Evolutionary conservation across 2,113 vertebrate genomes (phyloP), one percentile per base, ranked within the genome.

Genomic region (Oreotrochilus melanogaster): DNA sequence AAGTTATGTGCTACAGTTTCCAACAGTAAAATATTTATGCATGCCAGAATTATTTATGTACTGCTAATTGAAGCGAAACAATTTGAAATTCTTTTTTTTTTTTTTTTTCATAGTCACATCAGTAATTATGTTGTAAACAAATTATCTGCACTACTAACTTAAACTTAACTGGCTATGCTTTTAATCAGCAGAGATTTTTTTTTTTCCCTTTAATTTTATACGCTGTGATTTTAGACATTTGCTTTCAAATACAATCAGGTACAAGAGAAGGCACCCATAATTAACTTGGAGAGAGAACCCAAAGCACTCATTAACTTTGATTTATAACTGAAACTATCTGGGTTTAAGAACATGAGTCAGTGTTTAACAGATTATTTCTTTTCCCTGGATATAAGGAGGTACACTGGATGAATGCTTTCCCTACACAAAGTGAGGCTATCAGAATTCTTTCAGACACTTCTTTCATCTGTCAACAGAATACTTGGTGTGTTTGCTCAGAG

Each of bases 121-220:
- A 2, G 56, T 83, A 92, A 89, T 95, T 90, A 93, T 18, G 21
- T 67, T 88, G 94, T 92, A 96, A 96, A 92, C 93, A 58, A 91
- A 89, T 83, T 66, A 88, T 74, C 75, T 80, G 21, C 67, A 57
- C 78, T 79, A 88, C 78, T 81, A 93, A 73, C 71, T 94, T 91
- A 87, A 92, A 78, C 21, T 18, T 92, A 88, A 78, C 43, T 83
- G 30, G 65, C 71, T 67, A 67, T 86, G 39, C 31, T 91, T 91
- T 67, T 74, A 92, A 71, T 73, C 67, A 94, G 94, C 64, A 96
- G 93, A 94, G 74, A 58, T 30, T 60, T 70, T 93, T 62, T 39
- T 93, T 80, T 37, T 37, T 35, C 35, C 10, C 65, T 57, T 18
- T 79, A 39, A 91, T 92, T 93, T 91, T 88, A 73, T 86, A 89